Evolutionary conservation across 2,888 invertebrate genomes (phyloP), one percentile per base, ranked within the genome.

Genomic region (Fissipunctia ypsillon): DNA sequence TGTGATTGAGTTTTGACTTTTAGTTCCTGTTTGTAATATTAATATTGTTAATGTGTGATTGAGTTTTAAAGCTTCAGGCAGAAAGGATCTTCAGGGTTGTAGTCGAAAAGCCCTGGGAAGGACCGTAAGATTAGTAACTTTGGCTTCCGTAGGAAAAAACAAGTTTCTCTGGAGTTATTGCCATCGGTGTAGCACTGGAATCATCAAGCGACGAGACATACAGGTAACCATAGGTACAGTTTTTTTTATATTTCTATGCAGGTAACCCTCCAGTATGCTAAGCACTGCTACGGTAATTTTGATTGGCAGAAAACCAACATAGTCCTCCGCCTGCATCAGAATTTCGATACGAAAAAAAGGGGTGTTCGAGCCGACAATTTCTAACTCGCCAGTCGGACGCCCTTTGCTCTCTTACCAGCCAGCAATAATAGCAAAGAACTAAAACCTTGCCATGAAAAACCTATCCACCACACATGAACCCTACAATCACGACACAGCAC

Each of bases 401-500:
- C 7, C 22, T 41, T 41, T 19, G 19, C 10, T 3, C 12, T 56
- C 2, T 66, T 19, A 22, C 12, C 2, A 35, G n/a, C 16, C n/a
- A 35, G 19, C 25, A 59, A 12, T 28, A 54, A 41, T 25, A 61
- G 4, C 19, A 75, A n/a, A 54, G 25, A 73, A 25, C 43, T n/a
- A 56, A 52, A 41, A 52, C 45, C 7, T 35, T 25, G 41, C 22
- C 41, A 67, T 19, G 56, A 64, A 67, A 43, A 57, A 22, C 25
- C 16, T 9, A 66, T 52, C 19, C 3, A 22, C 28, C 43, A n/a
- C 50, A 28, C 50, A 61, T n/a, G 25, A 59, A 45, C 66, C 82
- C 38, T 22, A 60, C 45, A 73, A 81, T 78, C 59, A 72, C 28
- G 35, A 28, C 52, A 70, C 54, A 70, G 48, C 41, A 48, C 50